Conservation (phyloP, 2,797 vertebrate species). For the Otus scops region DNA sequence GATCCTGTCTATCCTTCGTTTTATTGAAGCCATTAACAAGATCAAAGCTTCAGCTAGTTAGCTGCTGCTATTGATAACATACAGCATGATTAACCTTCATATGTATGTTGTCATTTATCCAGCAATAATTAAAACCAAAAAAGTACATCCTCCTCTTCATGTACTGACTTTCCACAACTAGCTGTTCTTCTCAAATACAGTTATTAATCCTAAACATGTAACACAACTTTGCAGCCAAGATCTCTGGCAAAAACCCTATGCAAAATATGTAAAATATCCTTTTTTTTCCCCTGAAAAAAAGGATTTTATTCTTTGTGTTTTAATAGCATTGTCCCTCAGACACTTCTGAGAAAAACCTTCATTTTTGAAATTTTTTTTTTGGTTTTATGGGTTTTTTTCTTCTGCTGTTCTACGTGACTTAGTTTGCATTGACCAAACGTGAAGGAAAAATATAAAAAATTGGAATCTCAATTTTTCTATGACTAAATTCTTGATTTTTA, state of each 20-base stretch:
- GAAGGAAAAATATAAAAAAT: neutral
- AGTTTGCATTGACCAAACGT: neutral
- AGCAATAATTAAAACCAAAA: neutral
- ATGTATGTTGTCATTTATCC: neutral
- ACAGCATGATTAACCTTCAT: neutral
- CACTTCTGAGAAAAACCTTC: neutral
- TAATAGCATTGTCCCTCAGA: neutral
- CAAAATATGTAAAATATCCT: neutral
- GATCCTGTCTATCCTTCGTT: neutral
- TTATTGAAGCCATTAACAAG: neutral
- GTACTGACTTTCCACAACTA: neutral
- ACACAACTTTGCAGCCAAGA: neutral
- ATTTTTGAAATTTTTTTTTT: neutral
- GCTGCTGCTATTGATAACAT: neutral
- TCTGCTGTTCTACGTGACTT: neutral
- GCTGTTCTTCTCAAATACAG: neutral
- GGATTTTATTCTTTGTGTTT: neutral
- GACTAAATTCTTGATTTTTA: neutral
- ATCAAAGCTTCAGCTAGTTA: neutral
- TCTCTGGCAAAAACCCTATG: neutral
- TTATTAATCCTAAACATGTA: neutral
- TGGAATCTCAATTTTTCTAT: neutral
- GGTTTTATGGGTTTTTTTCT: neutral
- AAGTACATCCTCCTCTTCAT: neutral
- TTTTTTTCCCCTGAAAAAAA: rapidly evolving